phyloP scores from a whole-genome alignment of 2,113 vertebrate species.

The Cyphomyrus plagiostoma region DNA sequence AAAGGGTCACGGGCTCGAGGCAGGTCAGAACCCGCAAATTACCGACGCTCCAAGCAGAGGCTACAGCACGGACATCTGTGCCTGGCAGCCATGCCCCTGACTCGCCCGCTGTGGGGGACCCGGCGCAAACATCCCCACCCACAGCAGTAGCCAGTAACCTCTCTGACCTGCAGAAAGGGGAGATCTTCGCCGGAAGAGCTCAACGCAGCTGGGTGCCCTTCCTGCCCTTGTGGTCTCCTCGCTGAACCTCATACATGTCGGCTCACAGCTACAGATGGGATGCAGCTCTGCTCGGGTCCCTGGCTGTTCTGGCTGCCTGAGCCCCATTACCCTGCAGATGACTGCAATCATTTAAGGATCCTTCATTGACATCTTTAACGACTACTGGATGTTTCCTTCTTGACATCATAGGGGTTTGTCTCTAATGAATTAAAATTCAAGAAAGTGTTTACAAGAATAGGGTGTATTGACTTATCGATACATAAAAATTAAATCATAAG shows the following conservation, averaged over 20 bases:
- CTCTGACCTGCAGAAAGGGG: not conserved
- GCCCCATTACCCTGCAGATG: not conserved
- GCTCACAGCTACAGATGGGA: not conserved
- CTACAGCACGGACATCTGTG: not conserved
- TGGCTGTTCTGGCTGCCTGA: not conserved
- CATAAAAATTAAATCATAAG: not conserved
- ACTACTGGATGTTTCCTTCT: not conserved
- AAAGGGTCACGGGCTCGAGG: not conserved
- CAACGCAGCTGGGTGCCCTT: not conserved
- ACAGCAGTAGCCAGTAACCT: not conserved
- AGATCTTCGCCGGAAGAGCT: not conserved
- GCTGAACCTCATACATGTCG: not conserved
- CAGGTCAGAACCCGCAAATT: not conserved
- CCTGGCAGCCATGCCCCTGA: not conserved
- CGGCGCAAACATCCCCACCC: not conserved
- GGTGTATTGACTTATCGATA: not conserved
- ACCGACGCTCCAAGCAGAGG: not conserved
- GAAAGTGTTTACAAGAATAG: not conserved
- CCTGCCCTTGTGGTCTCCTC: not conserved
- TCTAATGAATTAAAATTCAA: not conserved
- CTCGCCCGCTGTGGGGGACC: not conserved
- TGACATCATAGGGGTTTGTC: not conserved
- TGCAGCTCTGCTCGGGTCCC: not conserved
- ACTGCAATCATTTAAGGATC: not conserved
- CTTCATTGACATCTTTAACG: not conserved